Evolutionary conservation across 2,888 invertebrate species (phyloP).

Genomic region (Caenorhabditis imperialis): DNA sequence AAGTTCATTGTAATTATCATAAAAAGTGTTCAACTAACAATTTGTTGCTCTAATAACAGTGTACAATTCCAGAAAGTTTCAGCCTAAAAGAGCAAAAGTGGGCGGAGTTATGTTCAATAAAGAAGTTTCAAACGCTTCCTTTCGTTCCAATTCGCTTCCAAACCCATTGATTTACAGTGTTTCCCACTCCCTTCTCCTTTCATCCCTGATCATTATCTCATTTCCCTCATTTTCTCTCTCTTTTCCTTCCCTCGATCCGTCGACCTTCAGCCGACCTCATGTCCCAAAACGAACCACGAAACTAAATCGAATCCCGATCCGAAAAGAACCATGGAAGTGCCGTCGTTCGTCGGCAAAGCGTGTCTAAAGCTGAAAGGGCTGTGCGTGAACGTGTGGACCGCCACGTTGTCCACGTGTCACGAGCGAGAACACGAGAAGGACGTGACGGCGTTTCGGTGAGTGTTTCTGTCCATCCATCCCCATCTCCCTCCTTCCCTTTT

Average conservation of each 20-base stretch:
- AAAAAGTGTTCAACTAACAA: no score
- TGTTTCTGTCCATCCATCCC: neutral
- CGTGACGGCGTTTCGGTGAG: slow-evolving; percentile 46
- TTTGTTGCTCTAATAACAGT: no score
- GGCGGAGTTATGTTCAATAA: no score
- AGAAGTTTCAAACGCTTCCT: no score
- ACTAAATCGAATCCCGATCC: neutral
- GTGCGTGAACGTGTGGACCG: slow-evolving; percentile 51
- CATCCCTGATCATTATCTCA: slow-evolving; percentile 26
- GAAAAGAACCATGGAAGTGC: slow-evolving; percentile 32
- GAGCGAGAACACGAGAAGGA: slow-evolving; percentile 25
- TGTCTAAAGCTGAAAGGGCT: slow-evolving; percentile 50
- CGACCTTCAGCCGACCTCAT: slow-evolving; percentile 40
- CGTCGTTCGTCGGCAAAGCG: slow-evolving; percentile 48
- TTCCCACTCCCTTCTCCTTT: no score
- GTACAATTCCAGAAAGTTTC: no score
- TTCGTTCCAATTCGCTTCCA: no score
- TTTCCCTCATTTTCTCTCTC: slow-evolving; percentile 8
- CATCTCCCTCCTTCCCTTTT: neutral
- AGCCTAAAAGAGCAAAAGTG: no score
- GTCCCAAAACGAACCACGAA: slow-evolving; percentile 31
- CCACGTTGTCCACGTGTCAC: slow-evolving; percentile 44
- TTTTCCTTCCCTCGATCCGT: slow-evolving; percentile 1
- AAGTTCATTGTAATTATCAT: no score
- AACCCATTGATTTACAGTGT: no score